phyloP scores from a whole-genome alignment of 2,113 vertebrate species.

The Dasyornis broadbenti region DNA sequence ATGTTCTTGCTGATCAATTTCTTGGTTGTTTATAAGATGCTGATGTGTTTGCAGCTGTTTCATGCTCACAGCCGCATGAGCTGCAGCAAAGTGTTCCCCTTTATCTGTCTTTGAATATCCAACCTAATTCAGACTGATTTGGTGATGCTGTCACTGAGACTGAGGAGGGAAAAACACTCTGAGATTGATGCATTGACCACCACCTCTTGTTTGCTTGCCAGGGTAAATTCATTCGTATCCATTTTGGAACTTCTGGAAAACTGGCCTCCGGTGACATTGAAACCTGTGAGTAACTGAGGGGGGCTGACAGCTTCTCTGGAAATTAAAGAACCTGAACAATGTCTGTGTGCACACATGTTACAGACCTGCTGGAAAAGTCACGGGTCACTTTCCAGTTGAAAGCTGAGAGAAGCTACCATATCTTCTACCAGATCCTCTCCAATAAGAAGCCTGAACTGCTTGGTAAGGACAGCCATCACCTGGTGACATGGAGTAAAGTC shows the following conservation, averaged over 20 bases:
- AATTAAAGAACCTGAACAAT: background rate
- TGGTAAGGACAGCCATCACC: slow-evolving; percentile 65
- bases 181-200: background rate
- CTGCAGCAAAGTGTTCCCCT: background rate
- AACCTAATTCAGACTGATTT: background rate
- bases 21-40: background rate
- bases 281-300: slow-evolving; percentile 68
- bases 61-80: background rate
- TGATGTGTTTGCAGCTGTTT: background rate
- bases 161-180: background rate
- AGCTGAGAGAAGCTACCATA: slow-evolving; percentile 91
- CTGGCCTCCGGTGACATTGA: slow-evolving; percentile 78
- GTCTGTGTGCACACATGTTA: background rate
- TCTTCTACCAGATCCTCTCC: slow-evolving; percentile 93
- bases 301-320: background rate
- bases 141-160: background rate
- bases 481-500: background rate
- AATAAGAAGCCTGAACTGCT: slow-evolving; percentile 87
- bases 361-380: slow-evolving; percentile 89
- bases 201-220: background rate
- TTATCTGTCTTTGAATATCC: background rate
- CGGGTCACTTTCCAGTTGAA: slow-evolving; percentile 89
- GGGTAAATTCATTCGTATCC: slow-evolving; percentile 80
- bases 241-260: slow-evolving; percentile 75
- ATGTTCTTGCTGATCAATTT: background rate